Evolutionary conservation across 2,888 invertebrate genomes (phyloP).

Genomic region (Acrobeloides nanus): DNA sequence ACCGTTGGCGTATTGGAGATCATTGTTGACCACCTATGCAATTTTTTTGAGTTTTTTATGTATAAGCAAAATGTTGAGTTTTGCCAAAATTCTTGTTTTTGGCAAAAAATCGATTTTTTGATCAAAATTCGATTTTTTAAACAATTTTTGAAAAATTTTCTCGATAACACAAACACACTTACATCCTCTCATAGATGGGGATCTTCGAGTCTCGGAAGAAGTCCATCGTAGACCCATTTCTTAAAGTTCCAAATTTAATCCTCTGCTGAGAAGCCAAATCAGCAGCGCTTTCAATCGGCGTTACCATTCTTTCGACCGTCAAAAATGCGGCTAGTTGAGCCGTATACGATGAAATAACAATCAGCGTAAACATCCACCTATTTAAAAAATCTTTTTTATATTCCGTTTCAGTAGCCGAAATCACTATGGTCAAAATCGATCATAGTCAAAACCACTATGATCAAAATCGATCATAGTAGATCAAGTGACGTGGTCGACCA

Average conservation of each 20-base stretch:
- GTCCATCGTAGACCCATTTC: slow-evolving; percentile 82
- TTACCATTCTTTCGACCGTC: slow-evolving; percentile 84
- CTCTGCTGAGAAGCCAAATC: slow-evolving; percentile 91
- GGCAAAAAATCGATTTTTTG: too few species aligned
- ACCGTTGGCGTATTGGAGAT: slow-evolving; percentile 76
- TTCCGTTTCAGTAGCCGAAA: too few species aligned
- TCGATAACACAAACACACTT: slow-evolving; percentile 9
- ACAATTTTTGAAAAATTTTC: too few species aligned
- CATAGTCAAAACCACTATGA: too few species aligned
- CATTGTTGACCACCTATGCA: slow-evolving; percentile 93
- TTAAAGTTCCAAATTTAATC: slow-evolving; percentile 89
- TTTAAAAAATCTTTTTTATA: too few species aligned
- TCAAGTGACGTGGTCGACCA: too few species aligned
- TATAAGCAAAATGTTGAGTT: too few species aligned
- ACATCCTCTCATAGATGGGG: slow-evolving; percentile 86
- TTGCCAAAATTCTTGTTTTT: too few species aligned
- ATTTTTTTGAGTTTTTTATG: too few species aligned
- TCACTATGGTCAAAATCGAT: too few species aligned
- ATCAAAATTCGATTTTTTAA: too few species aligned
- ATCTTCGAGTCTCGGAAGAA: slow-evolving; percentile 87
- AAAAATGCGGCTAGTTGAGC: slow-evolving; percentile 90
- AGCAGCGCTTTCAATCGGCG: slow-evolving; percentile 83
- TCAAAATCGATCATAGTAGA: too few species aligned
- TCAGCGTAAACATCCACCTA: slow-evolving; percentile 54
- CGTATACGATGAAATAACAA: slow-evolving; percentile 85